A percentile compares a stretch with the other conserved stretches of the same genome.
Evolutionary conservation across 2,797 vertebrate species (phyloP).

Genomic region (Perodicticus potto): DNA sequence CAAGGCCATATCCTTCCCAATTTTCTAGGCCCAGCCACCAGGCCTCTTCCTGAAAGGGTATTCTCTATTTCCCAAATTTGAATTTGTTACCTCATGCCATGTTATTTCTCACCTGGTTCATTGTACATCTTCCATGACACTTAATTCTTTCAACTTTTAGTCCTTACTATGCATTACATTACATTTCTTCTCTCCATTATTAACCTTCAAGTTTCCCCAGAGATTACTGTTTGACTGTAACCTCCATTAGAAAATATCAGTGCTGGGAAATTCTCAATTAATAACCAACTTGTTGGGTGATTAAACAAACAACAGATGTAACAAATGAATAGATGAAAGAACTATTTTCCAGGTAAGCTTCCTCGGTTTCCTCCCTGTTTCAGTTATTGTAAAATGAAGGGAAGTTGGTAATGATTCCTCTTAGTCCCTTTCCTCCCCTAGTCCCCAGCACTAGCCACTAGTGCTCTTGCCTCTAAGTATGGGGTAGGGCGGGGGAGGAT

Average conservation of each 20-base stretch:
- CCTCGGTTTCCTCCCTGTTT: constrained; percentile 3
- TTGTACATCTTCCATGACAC: neutral
- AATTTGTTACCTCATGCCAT: neutral
- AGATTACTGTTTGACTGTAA: neutral
- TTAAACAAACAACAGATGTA: neutral
- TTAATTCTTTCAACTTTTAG: constrained; percentile 34
- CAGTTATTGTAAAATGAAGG: neutral
- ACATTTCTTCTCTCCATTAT: neutral
- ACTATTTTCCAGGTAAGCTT: constrained; percentile 20
- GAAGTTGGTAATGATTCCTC: neutral
- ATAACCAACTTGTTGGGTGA: neutral
- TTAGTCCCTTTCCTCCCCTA: neutral
- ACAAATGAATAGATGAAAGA: neutral
- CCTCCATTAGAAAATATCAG: neutral
- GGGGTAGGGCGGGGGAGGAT: too few relatives aligned
- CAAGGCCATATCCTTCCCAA: neutral
- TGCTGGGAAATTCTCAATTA: neutral
- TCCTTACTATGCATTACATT: neutral
- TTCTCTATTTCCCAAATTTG: neutral
- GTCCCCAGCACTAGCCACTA: neutral
- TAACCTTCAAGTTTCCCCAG: neutral
- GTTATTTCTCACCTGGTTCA: neutral
- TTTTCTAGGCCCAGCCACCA: neutral
- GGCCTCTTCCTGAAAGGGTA: neutral
- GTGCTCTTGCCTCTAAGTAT: neutral